A percentile compares a stretch with the other conserved stretches of the same genome.
Evolutionary conservation across 2,113 vertebrate genomes (phyloP).

Genomic region (Panthera uncia): DNA sequence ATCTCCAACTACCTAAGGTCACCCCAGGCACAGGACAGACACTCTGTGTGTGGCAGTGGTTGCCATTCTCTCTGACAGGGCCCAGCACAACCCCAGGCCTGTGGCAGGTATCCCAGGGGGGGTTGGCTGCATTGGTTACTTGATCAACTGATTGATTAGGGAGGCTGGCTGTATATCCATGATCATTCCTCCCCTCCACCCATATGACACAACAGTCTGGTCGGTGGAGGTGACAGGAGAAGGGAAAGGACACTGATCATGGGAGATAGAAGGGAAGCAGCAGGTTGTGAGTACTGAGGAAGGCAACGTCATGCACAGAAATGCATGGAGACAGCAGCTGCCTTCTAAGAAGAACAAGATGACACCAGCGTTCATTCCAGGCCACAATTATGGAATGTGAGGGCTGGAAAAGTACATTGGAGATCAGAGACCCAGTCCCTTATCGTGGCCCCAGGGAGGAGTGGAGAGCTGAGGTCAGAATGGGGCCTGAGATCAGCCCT

Average conservation of each 20-base stretch:
- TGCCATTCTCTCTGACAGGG: background rate
- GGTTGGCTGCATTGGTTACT: background rate
- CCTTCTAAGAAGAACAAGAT: background rate
- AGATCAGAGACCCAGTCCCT: background rate
- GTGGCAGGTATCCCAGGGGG: background rate
- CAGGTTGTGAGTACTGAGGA: background rate
- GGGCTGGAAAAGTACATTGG: background rate
- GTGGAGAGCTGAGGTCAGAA: background rate
- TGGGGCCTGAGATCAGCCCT: accelerated
- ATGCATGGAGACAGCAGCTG: background rate
- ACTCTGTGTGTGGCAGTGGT: background rate
- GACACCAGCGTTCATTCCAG: background rate
- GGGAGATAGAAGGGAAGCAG: background rate
- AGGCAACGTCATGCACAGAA: background rate
- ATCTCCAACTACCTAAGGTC: background rate
- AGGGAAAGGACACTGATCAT: background rate
- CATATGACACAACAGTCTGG: background rate
- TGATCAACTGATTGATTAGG: background rate
- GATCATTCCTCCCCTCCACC: background rate
- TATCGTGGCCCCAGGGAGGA: too few species aligned
- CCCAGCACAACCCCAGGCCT: background rate
- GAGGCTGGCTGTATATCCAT: accelerated
- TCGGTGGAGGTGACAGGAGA: background rate
- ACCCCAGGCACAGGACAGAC: background rate
- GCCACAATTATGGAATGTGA: background rate